Percentiles rank a stretch among this genome's conserved stretches.
Evolutionary conservation across 2,113 vertebrate species (phyloP).

Genomic region (Limanda limanda): DNA sequence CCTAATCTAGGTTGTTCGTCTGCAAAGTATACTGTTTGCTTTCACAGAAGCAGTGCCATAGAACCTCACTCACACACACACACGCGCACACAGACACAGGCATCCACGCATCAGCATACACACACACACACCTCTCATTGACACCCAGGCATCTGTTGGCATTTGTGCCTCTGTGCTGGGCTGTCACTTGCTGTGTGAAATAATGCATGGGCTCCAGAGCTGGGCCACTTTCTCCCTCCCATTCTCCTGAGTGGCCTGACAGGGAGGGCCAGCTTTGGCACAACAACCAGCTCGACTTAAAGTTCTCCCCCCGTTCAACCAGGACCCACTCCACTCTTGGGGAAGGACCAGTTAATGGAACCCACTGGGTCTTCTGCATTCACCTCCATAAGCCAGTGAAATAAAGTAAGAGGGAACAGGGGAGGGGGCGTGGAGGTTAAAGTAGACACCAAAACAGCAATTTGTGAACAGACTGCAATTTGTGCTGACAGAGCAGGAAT

Average conservation of each 20-base stretch:
- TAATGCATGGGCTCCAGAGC: slow-evolving; percentile 78
- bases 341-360: slow-evolving; percentile 64
- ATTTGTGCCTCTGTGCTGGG: slow-evolving; percentile 61
- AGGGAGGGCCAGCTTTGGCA: slow-evolving; percentile 49
- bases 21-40: slow-evolving; percentile 10
- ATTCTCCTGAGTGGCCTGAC: slow-evolving; percentile 60
- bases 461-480: slow-evolving; percentile 59
- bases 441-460: slow-evolving; percentile 58
- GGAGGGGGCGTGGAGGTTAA: slow-evolving; percentile 14
- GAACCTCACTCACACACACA: slow-evolving; percentile 20
- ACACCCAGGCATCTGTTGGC: slow-evolving; percentile 64
- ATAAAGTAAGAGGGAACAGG: background rate
- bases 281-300: slow-evolving; percentile 42
- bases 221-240: slow-evolving; percentile 48
- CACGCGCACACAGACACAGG: slow-evolving; percentile 3
- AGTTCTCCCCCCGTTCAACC: slow-evolving; percentile 12
- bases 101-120: slow-evolving; percentile 12
- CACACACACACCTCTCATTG: slow-evolving; percentile 36
- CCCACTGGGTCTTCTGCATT: slow-evolving; percentile 18
- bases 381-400: slow-evolving; percentile 24
- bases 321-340: slow-evolving; percentile 39
- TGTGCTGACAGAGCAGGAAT: slow-evolving; percentile 68
- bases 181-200: slow-evolving; percentile 78
- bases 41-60: slow-evolving; percentile 17
- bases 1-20: slow-evolving; percentile 46